These are phyloP conservation scores for Tipula vernalis DNA, from an alignment of 2,888 invertebrate genomes.

Conservation along the genomic window DNA sequence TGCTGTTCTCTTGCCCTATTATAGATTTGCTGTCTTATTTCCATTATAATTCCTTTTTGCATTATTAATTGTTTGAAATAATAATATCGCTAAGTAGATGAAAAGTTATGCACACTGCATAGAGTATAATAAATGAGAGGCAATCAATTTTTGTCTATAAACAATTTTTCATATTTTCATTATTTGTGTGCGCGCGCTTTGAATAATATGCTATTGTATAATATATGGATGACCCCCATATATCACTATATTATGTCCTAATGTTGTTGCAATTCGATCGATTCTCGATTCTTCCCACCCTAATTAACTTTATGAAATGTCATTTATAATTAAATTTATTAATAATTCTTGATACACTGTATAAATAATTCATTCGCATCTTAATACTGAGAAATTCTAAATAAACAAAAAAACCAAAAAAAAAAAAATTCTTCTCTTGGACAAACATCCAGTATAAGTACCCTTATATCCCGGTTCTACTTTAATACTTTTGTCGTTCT, in stretches of 20 bases:
- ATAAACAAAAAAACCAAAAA: not conserved
- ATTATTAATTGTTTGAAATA: not conserved
- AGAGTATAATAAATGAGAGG: not conserved
- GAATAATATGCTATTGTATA: not conserved
- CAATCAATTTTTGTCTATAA: not conserved
- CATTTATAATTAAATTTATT: not conserved
- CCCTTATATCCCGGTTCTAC: not conserved
- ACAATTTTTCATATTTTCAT: not conserved
- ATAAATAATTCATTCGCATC: not conserved
- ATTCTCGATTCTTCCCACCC: not conserved
- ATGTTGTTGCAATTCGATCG: not conserved
- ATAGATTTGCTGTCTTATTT: not conserved
- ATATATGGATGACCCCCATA: not conserved
- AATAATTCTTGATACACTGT: not conserved
- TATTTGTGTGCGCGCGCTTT: not conserved
- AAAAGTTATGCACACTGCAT: not conserved
- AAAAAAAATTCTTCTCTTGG: not conserved
- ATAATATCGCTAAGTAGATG: not conserved
- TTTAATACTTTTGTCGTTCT: not conserved
- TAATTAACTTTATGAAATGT: not conserved
- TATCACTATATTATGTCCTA: not conserved
- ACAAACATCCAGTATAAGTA: not conserved
- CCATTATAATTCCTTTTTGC: not conserved
- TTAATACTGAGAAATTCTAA: not conserved
- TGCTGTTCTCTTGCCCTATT: not conserved